Conservation (phyloP, 2,113 vertebrate genomes). For the Corythornis vintsioides region DNA sequence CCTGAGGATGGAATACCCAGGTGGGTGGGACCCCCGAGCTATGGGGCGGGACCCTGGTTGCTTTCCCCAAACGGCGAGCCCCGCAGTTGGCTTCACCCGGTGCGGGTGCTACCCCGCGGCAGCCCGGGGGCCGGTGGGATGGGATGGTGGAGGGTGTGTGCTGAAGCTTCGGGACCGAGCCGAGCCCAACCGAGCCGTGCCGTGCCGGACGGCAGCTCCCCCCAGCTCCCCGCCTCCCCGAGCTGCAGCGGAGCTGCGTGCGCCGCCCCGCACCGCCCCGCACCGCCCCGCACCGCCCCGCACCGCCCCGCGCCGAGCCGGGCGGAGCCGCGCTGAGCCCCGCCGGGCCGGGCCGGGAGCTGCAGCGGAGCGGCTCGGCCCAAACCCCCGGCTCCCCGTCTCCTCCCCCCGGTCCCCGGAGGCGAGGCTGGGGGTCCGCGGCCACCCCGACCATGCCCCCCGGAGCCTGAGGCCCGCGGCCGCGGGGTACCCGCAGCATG, state of each 20-base stretch:
- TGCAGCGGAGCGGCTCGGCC: neutral
- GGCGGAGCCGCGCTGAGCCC: neutral
- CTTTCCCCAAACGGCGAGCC: neutral
- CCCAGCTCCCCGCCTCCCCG: neutral
- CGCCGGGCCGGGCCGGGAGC: neutral
- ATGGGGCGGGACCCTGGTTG: neutral
- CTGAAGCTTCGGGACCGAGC: too few species aligned
- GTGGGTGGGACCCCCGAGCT: too few species aligned
- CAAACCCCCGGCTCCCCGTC: too few species aligned
- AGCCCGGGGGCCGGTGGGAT: neutral
- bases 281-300: neutral
- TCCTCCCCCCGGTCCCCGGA: neutral
- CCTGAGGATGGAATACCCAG: neutral
- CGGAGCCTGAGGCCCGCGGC: neutral
- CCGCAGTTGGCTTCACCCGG: fast-evolving
- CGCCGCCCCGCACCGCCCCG: neutral
- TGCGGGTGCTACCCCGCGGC: too few species aligned
- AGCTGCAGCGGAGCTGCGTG: neutral
- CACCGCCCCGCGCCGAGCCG: neutral
- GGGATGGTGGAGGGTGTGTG: neutral
- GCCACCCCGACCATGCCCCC: neutral
- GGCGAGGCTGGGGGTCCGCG: neutral
- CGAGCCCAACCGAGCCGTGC: neutral
- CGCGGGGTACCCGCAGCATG: constrained; percentile 75
- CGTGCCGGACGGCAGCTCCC: neutral